Percentiles rank a stretch among this genome's conserved stretches.
Conservation (phyloP, 1,140 invertebrate genomes). For the Zaprionus nigranus region DNA sequence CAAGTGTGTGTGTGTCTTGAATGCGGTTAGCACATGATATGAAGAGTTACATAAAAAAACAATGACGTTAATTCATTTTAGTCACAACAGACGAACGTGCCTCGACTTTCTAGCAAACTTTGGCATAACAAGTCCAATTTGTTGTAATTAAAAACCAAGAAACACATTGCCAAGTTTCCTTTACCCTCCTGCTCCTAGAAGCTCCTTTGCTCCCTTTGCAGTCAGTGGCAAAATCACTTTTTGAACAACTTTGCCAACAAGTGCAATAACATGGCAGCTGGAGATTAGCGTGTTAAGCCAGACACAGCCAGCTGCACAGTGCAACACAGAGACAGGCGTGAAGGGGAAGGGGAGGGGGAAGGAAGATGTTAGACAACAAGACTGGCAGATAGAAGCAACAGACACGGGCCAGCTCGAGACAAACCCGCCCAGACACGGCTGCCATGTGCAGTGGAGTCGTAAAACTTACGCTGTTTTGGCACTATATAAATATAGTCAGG, state of each 20-base stretch:
- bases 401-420: slow-evolving; percentile 15
- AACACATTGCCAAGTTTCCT: slow-evolving; percentile 71
- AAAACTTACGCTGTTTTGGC: slow-evolving; percentile 55
- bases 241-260: slow-evolving; percentile 80
- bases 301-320: slow-evolving; percentile 30
- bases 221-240: slow-evolving; percentile 75
- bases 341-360: slow-evolving; percentile 8
- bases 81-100: slow-evolving; percentile 65
- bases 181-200: not conserved
- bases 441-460: slow-evolving; percentile 55
- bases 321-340: not conserved
- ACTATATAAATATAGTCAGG: not conserved
- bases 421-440: slow-evolving; percentile 30
- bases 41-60: slow-evolving; percentile 63
- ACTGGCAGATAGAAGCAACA: not conserved
- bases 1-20: slow-evolving; percentile 35
- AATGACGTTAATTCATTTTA: slow-evolving; percentile 78
- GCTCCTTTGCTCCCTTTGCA: not conserved
- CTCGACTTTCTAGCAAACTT: slow-evolving; percentile 50
- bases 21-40: slow-evolving; percentile 78
- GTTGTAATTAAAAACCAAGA: slow-evolving; percentile 80
- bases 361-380: not conserved
- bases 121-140: slow-evolving; percentile 76
- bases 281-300: slow-evolving; percentile 77
- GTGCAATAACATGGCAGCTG: slow-evolving; percentile 81